Evolutionary conservation across 2,888 invertebrate genomes (phyloP).

Genomic region (Euphydryas editha): DNA sequence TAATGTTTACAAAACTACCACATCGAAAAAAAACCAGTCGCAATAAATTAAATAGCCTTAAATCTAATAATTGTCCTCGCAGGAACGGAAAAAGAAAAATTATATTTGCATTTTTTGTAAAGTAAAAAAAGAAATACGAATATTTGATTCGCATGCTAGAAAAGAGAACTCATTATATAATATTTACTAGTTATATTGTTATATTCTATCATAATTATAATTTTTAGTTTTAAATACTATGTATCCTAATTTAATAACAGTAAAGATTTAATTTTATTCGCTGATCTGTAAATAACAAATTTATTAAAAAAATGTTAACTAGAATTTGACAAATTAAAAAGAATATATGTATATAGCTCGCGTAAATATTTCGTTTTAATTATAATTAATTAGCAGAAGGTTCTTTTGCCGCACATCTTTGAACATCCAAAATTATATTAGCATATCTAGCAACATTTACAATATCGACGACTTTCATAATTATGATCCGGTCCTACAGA

Average conservation of each 20-base stretch:
- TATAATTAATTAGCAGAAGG: neutral
- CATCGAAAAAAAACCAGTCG: conserved; percentile 2
- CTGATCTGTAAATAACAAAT: too few relatives aligned
- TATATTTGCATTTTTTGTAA: too few relatives aligned
- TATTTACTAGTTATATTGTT: too few relatives aligned
- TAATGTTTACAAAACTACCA: neutral
- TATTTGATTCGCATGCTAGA: too few relatives aligned
- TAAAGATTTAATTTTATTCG: too few relatives aligned
- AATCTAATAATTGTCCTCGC: neutral
- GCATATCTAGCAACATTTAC: conserved; percentile 16
- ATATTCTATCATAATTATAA: too few relatives aligned
- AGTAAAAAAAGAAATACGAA: too few relatives aligned
- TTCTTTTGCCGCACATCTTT: neutral
- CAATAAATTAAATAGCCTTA: neutral
- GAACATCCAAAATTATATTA: neutral
- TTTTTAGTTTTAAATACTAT: too few relatives aligned
- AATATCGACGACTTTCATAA: conserved; percentile 9
- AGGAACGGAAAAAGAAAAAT: neutral
- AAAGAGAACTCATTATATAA: too few relatives aligned
- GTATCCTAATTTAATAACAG: too few relatives aligned
- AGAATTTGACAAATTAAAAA: neutral
- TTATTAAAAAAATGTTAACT: neutral
- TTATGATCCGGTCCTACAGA: conserved; percentile 18
- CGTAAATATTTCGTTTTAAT: neutral
- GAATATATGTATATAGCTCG: neutral